Percentiles rank a stretch among this genome's conserved stretches.
These are phyloP conservation scores for Sarcoramphus papa DNA, from an alignment of 2,797 vertebrate genomes.

Conservation along the genomic window DNA sequence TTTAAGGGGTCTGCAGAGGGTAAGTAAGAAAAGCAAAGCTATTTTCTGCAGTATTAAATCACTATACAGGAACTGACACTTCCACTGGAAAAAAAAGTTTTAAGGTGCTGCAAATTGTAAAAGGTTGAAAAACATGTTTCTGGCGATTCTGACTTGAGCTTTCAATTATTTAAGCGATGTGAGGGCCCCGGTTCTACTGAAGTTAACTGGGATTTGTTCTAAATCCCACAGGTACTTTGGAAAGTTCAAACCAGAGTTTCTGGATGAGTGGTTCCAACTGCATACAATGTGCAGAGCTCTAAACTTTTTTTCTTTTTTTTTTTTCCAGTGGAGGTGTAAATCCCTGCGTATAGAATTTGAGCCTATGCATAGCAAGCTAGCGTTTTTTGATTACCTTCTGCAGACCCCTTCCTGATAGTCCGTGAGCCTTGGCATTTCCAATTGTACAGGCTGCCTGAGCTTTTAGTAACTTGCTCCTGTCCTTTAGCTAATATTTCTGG, in stretches of 20 bases:
- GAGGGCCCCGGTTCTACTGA: background rate
- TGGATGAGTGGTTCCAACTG: constrained; percentile 24
- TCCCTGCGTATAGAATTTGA: background rate
- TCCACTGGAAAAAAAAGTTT: background rate
- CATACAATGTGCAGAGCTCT: background rate
- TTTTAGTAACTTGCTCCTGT: constrained; percentile 14
- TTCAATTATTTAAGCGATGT: constrained; percentile 16
- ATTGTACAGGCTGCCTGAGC: background rate
- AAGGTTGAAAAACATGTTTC: constrained; percentile 33
- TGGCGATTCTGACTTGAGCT: background rate
- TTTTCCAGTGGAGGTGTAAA: background rate
- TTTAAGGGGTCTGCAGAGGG: constrained; percentile 13
- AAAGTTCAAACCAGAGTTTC: constrained; percentile 45
- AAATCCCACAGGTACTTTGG: constrained; percentile 12
- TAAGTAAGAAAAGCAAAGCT: constrained; percentile 14
- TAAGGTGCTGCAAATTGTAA: constrained; percentile 28
- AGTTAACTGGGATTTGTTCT: constrained; percentile 33
- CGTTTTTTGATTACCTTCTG: background rate
- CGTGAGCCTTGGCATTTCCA: background rate
- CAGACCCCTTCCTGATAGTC: background rate
- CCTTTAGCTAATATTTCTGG: constrained; percentile 32
- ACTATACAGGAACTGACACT: constrained; percentile 8
- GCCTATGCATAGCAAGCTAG: background rate
- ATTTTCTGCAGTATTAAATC: constrained; percentile 18
- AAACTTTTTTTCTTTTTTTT: background rate